Base-by-base conservation (phyloP, 2,113 vertebrate genomes). In the Megalops atlanticus region DNA sequence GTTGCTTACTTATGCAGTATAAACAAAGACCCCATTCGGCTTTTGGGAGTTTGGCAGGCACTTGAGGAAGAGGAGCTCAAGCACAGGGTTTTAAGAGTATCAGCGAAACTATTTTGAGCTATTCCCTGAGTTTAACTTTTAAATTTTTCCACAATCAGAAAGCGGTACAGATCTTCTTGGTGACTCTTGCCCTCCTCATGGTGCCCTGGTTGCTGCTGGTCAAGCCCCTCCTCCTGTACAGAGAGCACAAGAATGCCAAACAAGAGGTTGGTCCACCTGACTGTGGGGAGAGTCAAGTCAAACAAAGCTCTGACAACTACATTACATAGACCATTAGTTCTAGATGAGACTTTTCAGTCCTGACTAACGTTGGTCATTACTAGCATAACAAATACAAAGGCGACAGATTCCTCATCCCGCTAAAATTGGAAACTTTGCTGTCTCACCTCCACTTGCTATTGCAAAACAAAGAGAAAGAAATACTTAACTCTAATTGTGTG, bases 121-220 rank as follows among this genome's bases (percentile, higher is more conserved):
- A 15, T 77, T n/a, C n/a, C n/a, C n/a, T n/a, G n/a, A n/a, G n/a
- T 70, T 8, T 18, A 2, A 10, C 12, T 43, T 4, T 24, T 74
- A 41, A 31, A 18, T 72, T 35, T 36, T 77, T 72, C 39, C 38
- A 43, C 43, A 49, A 35, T 38, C 45, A 89, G 89, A 86, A 85
- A 64, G 79, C 79, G 15, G 54, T 90, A 7, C 88, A 90, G 80
- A 89, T 83, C 24, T 88, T 86, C 47, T 70, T 89, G 71, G 82
- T 90, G 40, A 47, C 88, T 31, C 58, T 80, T 49, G 88, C 87
- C 71, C 31, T 88, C 24, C 33, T 88, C n/a, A 86, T 86, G 82
- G 83, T 90, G 21, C 89, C 89, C 21, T 84, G 88, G 84, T 83
- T 90, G 77, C 78, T 90, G 10, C 71, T 90, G 70, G 64, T 80